A percentile compares a stretch with the other conserved stretches of the same genome.
Conservation (phyloP, 2,113 vertebrate genomes). For the Dipodomys merriami region DNA sequence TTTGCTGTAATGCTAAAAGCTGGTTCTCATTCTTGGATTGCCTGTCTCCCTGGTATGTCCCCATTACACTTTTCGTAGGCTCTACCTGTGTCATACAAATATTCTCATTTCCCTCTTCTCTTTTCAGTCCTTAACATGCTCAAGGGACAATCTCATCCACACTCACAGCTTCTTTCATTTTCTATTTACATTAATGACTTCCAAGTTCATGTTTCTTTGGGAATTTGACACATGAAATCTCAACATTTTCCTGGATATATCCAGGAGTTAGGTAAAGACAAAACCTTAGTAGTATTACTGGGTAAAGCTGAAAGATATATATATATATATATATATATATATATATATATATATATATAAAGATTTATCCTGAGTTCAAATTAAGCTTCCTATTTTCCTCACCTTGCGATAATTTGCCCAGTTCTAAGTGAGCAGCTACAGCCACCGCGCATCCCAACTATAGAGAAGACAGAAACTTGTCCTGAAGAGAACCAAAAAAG, state of each 20-base stretch:
- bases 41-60: accelerated
- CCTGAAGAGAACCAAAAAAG: neutral
- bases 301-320: neutral
- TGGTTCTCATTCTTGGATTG: neutral
- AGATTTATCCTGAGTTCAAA: neutral
- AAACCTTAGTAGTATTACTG: neutral
- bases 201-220: neutral
- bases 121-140: neutral
- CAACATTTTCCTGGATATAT: neutral
- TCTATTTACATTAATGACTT: neutral
- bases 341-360: no score
- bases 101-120: neutral
- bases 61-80: neutral
- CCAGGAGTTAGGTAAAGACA: neutral
- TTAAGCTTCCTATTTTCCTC: neutral
- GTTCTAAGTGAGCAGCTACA: neutral
- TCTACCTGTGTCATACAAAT: neutral
- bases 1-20: neutral
- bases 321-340: no score
- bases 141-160: neutral
- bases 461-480: neutral
- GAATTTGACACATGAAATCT: neutral
- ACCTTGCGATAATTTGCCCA: neutral
- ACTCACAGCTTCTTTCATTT: neutral
- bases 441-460: neutral